These are phyloP conservation scores for Hyla sarda DNA, from an alignment of 2,113 vertebrate species.

Conservation along the genomic window DNA sequence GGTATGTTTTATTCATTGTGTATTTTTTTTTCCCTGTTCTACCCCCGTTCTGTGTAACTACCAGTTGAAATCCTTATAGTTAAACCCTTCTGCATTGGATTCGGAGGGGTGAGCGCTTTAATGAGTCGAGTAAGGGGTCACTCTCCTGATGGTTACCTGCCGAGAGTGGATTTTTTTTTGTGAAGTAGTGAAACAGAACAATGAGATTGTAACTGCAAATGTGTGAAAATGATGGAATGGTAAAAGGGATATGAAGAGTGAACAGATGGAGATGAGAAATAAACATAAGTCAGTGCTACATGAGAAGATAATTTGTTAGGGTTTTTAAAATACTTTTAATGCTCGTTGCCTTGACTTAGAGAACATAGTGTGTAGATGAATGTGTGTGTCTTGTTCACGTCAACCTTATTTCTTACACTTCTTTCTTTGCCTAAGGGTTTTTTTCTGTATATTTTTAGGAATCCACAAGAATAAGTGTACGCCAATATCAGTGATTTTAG, in stretches of 20 bases:
- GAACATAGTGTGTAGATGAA: neutral
- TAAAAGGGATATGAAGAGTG: neutral
- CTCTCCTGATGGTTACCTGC: slow-evolving; percentile 23
- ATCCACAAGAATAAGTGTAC: neutral
- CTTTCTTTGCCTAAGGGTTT: neutral
- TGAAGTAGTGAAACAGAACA: slow-evolving; percentile 17
- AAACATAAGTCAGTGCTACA: slow-evolving; percentile 9
- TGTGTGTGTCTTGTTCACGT: neutral
- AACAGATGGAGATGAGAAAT: slow-evolving; percentile 30
- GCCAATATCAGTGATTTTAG: neutral
- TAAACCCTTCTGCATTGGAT: slow-evolving; percentile 38
- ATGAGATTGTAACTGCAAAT: slow-evolving; percentile 21
- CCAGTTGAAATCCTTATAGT: slow-evolving; percentile 54
- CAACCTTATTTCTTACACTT: neutral
- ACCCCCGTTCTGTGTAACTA: slow-evolving; percentile 47
- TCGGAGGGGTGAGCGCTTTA: slow-evolving; percentile 35
- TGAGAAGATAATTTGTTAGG: neutral
- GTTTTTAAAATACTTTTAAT: neutral
- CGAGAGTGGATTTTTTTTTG: slow-evolving; percentile 18
- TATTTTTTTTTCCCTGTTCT: slow-evolving; percentile 28
- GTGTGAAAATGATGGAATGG: slow-evolving; percentile 1
- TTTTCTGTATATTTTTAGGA: neutral
- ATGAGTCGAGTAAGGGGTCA: slow-evolving; percentile 50
- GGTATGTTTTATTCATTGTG: slow-evolving; percentile 60
- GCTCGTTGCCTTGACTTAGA: neutral